These are phyloP conservation scores for Petrophora chlorosata DNA, from an alignment of 2,888 invertebrate species.

Conservation along the genomic window DNA sequence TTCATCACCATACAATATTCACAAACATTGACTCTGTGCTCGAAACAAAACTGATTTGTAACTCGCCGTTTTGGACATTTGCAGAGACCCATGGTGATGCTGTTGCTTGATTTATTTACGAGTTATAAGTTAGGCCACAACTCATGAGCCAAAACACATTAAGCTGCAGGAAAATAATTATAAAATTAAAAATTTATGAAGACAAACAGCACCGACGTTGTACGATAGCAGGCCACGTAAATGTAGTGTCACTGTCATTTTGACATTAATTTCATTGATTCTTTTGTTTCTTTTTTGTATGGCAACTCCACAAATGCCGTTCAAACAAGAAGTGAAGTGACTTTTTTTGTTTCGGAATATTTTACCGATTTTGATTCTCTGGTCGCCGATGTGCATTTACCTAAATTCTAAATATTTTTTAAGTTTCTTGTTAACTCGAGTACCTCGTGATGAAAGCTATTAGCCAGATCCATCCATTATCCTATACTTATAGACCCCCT, in stretches of 20 bases:
- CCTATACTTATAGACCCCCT: too few species aligned
- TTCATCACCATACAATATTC: conserved; percentile 98
- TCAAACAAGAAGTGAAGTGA: too few species aligned
- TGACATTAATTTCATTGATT: too few species aligned
- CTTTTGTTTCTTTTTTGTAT: too few species aligned
- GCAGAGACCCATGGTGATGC: conserved; percentile 94
- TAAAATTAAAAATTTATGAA: too few species aligned
- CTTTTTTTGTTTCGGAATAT: conserved; percentile 1
- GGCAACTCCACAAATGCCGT: too few species aligned
- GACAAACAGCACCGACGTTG: too few species aligned
- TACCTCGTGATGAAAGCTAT: too few species aligned
- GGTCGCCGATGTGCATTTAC: too few species aligned
- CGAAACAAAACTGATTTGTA: conserved; percentile 99
- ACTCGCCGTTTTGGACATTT: conserved; percentile 99
- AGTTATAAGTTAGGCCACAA: conserved; percentile 19
- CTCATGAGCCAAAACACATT: not conserved
- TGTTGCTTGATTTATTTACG: conserved; percentile 21
- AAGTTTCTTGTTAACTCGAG: too few species aligned
- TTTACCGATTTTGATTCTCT: conserved; percentile 12
- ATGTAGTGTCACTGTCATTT: conserved; percentile 45
- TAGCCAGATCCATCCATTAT: too few species aligned
- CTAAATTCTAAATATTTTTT: too few species aligned
- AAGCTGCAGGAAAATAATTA: conserved; percentile 12
- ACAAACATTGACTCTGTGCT: conserved; percentile 99
- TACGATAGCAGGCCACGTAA: conserved; percentile 62